A percentile compares a stretch with the other conserved stretches of the same genome.
These are phyloP conservation scores for Pongo abelii DNA, from an alignment of 2,113 vertebrate genomes.

Conservation along the genomic window DNA sequence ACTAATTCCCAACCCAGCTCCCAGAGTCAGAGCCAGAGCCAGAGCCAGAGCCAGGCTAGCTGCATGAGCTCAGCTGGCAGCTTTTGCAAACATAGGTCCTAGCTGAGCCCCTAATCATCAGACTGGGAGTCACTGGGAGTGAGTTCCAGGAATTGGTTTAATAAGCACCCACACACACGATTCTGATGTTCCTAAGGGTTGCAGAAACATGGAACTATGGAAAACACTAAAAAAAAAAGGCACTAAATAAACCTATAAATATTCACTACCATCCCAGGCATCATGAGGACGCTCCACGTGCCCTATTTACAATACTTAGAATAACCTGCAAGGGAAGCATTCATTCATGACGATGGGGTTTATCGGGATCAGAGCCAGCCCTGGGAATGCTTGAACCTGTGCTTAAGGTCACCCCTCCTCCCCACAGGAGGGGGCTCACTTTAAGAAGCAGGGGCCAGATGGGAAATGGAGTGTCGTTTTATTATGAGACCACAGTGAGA, in stretches of 20 bases:
- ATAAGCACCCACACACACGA: not conserved
- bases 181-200: not conserved
- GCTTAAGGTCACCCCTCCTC: too few species aligned
- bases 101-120: not conserved
- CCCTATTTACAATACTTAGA: not conserved
- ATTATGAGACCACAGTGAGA: too few species aligned
- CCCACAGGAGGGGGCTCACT: too few species aligned
- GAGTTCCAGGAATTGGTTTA: not conserved
- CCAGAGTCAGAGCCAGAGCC: not conserved
- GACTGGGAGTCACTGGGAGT: not conserved
- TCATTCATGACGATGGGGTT: not conserved
- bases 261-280: not conserved
- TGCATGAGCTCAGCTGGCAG: not conserved
- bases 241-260: not conserved
- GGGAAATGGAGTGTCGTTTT: too few species aligned
- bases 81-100: not conserved
- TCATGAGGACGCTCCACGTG: fast-evolving
- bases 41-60: not conserved
- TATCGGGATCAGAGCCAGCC: not conserved
- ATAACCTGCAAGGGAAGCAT: not conserved
- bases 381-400: too few species aligned
- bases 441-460: too few species aligned
- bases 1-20: not conserved
- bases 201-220: not conserved
- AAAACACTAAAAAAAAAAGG: not conserved